A percentile compares a stretch with the other conserved stretches of the same genome.
Evolutionary conservation across 2,113 vertebrate species (phyloP).

Genomic region (Catharus fuscescens): DNA sequence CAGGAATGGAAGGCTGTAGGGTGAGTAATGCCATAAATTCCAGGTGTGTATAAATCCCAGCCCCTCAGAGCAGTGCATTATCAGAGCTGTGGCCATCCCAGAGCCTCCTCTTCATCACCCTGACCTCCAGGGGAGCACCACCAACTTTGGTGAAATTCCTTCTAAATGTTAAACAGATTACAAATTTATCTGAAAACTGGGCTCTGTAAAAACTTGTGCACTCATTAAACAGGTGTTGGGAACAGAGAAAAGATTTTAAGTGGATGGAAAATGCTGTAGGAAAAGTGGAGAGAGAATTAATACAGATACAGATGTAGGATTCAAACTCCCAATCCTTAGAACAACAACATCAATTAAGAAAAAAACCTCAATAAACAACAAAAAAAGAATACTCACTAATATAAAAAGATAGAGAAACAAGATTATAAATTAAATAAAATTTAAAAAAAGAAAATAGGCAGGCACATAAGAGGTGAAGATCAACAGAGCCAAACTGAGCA

Average conservation of each 20-base stretch:
- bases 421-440: no score
- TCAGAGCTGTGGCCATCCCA: neutral
- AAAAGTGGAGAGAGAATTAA: no score
- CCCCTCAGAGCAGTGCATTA: neutral
- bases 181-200: neutral
- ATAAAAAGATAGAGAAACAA: neutral
- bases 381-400: neutral
- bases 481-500: neutral
- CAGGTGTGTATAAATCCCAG: neutral
- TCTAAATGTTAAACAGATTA: neutral
- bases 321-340: neutral
- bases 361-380: neutral
- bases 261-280: neutral
- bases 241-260: neutral
- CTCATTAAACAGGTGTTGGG: neutral
- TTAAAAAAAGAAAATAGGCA: neutral
- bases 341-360: neutral
- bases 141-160: neutral
- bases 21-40: neutral
- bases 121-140: accelerated
- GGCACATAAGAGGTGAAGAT: neutral
- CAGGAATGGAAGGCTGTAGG: neutral
- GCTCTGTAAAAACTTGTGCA: neutral
- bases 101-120: neutral
- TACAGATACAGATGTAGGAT: no score